These are phyloP conservation scores for Galago senegalensis DNA, from an alignment of 2,797 vertebrate species.

Conservation along the genomic window DNA sequence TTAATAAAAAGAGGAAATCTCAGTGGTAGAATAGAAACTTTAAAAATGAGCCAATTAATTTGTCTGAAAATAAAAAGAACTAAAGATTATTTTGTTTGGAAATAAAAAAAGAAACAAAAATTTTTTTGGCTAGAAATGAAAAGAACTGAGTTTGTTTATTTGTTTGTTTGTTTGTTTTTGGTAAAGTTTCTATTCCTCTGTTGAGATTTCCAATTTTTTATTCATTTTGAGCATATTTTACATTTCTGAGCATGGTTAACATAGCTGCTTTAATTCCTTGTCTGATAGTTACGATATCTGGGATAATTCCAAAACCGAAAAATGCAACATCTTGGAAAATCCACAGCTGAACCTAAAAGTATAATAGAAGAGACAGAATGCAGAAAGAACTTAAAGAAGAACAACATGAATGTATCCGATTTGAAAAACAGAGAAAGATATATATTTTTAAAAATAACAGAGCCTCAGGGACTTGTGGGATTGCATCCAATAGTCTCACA, in stretches of 20 bases:
- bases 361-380: constrained; percentile 21
- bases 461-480: not conserved
- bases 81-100: not conserved
- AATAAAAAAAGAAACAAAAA: not conserved
- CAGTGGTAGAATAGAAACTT: constrained; percentile 21
- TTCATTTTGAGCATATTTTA: constrained; percentile 29
- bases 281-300: not conserved
- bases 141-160: not conserved
- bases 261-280: not conserved
- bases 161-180: not conserved
- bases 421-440: constrained; percentile 5
- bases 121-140: not conserved
- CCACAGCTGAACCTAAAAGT: not conserved
- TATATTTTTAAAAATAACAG: not conserved
- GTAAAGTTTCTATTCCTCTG: not conserved
- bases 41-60: constrained; percentile 15
- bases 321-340: constrained; percentile 24
- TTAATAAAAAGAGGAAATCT: constrained; percentile 56
- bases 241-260: not conserved
- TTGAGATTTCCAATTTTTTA: constrained; percentile 3
- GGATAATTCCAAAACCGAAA: constrained; percentile 45
- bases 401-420: not conserved
- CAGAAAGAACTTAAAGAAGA: constrained; percentile 22
- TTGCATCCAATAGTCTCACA: not conserved
- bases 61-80: not conserved